Percentiles rank a stretch among this genome's conserved stretches.
phyloP scores from a whole-genome alignment of 2,113 vertebrate species.

The Amblyornis subalaris region DNA sequence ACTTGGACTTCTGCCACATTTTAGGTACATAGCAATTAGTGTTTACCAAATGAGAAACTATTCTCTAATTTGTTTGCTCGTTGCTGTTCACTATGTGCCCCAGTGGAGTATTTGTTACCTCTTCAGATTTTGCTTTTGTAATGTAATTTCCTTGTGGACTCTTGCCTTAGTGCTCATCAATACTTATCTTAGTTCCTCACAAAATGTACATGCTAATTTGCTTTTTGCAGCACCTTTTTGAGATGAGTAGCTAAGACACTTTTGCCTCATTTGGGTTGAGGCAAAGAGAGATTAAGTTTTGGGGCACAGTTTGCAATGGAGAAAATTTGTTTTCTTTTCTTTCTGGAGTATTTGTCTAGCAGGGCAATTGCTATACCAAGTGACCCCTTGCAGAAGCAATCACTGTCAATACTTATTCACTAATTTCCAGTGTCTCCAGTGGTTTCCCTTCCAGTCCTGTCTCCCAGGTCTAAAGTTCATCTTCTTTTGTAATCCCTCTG shows the following conservation, averaged over 20 bases:
- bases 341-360: background rate
- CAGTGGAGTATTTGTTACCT: background rate
- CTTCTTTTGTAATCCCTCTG: background rate
- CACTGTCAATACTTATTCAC: background rate
- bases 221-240: background rate
- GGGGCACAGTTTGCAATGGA: background rate
- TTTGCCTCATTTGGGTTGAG: background rate
- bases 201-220: background rate
- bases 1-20: background rate
- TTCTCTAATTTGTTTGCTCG: background rate
- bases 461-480: background rate
- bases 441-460: background rate
- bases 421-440: background rate
- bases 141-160: constrained; percentile 2
- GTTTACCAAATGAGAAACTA: background rate
- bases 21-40: background rate
- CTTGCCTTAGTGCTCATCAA: background rate
- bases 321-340: background rate
- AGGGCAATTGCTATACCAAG: background rate
- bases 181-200: background rate
- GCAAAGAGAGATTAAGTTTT: background rate
- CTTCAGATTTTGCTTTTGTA: background rate
- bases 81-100: background rate
- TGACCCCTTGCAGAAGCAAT: background rate
- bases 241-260: background rate